Evolutionary conservation across 2,888 invertebrate genomes (phyloP).

Genomic region (Colletes collaris): DNA sequence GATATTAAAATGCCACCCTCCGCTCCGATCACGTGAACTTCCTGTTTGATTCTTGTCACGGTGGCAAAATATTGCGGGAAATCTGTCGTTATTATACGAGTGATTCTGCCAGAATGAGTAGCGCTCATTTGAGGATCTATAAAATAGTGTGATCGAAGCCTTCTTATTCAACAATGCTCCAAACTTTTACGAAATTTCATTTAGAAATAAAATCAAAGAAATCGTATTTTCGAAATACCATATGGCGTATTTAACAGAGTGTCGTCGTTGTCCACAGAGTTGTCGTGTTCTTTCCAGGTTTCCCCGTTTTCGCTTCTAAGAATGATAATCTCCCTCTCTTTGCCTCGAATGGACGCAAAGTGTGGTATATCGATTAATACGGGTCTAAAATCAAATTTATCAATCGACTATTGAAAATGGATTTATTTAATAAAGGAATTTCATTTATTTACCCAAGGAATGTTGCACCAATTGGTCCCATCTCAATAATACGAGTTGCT

Average conservation of each 20-base stretch:
- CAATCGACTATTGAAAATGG: background rate
- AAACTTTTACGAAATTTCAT: background rate
- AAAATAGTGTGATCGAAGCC: slow-evolving; percentile 5
- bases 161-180: background rate
- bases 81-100: slow-evolving; percentile 96
- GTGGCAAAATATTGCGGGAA: slow-evolving; percentile 99
- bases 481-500: slow-evolving; percentile 96
- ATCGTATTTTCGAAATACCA: slow-evolving; percentile 84
- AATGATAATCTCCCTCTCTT: slow-evolving; percentile 98
- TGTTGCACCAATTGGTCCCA: slow-evolving; percentile 97
- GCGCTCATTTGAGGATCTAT: slow-evolving; percentile 81
- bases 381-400: slow-evolving; percentile 85
- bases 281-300: slow-evolving; percentile 97
- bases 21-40: slow-evolving; percentile 98
- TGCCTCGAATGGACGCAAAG: slow-evolving; percentile 96
- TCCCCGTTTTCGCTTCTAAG: slow-evolving; percentile 98
- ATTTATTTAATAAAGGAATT: background rate
- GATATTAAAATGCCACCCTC: slow-evolving; percentile 99
- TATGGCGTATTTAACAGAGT: slow-evolving; percentile 87
- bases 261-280: slow-evolving; percentile 85
- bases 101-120: slow-evolving; percentile 88
- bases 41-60: slow-evolving; percentile 96
- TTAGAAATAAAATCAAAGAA: background rate
- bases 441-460: slow-evolving; percentile 92
- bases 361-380: slow-evolving; percentile 98